phyloP scores from a whole-genome alignment of 64 coral and sea anemone genomes.

The Astreopora myriophthalma region DNA sequence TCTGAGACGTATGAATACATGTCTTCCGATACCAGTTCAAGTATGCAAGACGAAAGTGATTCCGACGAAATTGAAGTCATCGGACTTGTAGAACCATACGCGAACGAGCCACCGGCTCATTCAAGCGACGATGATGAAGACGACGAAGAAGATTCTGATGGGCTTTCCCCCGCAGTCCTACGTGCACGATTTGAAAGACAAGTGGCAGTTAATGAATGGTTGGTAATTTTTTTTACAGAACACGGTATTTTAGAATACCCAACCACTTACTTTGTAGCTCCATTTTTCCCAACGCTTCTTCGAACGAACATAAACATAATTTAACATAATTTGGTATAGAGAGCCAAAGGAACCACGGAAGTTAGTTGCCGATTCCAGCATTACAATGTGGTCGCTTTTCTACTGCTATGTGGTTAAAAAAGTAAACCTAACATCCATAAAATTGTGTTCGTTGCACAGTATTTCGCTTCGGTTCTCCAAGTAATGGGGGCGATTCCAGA shows the following conservation, averaged over 20 bases:
- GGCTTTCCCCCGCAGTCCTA: slow-evolving; percentile 53
- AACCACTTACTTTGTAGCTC: background rate
- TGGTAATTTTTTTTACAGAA: background rate
- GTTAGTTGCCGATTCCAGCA: background rate
- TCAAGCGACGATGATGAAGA: slow-evolving; percentile 45
- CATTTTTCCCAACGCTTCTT: background rate
- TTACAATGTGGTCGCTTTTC: slow-evolving; percentile 2
- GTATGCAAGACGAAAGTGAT: slow-evolving; percentile 1
- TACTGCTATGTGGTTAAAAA: background rate
- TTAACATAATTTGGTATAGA: background rate
- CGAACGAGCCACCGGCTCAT: slow-evolving; percentile 55
- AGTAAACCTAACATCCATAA: background rate
- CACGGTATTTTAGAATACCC: background rate
- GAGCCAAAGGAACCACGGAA: background rate
- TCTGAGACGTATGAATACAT: background rate
- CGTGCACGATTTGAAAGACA: slow-evolving; percentile 50
- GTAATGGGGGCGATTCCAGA: slow-evolving; percentile 1
- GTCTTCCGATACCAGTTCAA: background rate
- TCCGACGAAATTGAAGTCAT: slow-evolving; percentile 2
- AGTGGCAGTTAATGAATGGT: slow-evolving; percentile 42
- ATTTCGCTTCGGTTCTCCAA: background rate
- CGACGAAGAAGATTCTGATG: slow-evolving; percentile 37
- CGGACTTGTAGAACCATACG: slow-evolving; percentile 30
- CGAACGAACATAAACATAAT: background rate
- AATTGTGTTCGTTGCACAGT: slow-evolving; percentile 2